phyloP scores from a whole-genome alignment of 2,888 invertebrate species.

The Chrysodeixis includens region DNA sequence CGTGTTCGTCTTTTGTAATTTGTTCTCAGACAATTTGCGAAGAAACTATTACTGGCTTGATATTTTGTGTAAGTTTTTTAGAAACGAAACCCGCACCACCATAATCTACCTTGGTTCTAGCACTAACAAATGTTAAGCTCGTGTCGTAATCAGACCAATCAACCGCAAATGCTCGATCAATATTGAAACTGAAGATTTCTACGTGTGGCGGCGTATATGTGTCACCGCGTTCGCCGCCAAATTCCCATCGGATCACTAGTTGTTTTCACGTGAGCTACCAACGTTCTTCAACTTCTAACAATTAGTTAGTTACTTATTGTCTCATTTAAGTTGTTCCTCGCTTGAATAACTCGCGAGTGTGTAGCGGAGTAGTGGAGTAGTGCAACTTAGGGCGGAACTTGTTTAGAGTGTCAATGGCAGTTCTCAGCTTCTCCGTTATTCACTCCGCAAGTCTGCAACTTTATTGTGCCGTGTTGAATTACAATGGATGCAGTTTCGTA shows the following conservation, averaged over 20 bases:
- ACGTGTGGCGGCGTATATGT: conserved; percentile 20
- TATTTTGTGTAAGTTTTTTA: neutral
- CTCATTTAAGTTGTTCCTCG: conserved; percentile 69
- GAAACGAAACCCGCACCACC: neutral
- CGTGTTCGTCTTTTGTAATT: conserved; percentile 55
- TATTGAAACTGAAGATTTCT: conserved; percentile 5
- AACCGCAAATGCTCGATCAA: neutral
- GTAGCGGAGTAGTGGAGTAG: conserved; percentile 50
- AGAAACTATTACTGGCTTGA: conserved; percentile 14
- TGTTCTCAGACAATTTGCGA: conserved; percentile 38
- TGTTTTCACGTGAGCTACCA: conserved; percentile 56
- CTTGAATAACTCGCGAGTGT: conserved; percentile 66
- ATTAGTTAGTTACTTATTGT: conserved; percentile 73
- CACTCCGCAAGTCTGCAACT: conserved; percentile 65
- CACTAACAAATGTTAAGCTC: conserved; percentile 1
- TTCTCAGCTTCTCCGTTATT: conserved; percentile 66
- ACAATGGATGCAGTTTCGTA: conserved; percentile 65
- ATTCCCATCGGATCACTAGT: conserved; percentile 50
- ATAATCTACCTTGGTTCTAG: neutral
- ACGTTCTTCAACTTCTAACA: conserved; percentile 64
- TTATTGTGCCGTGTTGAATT: conserved; percentile 66
- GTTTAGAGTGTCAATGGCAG: conserved; percentile 75
- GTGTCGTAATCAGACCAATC: conserved; percentile 3
- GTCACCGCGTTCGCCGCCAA: conserved; percentile 41
- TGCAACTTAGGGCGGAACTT: conserved; percentile 71